Percentiles rank a stretch among this genome's conserved stretches.
Evolutionary conservation across 2,888 invertebrate species (phyloP).

Genomic region (Papilio elwesi): DNA sequence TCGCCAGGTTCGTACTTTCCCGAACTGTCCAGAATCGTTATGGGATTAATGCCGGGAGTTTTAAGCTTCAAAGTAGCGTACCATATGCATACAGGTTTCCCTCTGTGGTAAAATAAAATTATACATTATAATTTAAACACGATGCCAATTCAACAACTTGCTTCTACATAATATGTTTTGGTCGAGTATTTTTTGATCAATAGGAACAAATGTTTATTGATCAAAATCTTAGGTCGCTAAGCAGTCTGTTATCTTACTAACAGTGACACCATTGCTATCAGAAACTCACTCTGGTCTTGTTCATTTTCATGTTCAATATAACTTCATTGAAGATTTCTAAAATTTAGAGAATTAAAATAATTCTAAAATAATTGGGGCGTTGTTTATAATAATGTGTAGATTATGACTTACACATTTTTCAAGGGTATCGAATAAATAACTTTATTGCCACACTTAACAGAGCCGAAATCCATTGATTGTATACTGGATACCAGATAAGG

Average conservation of each 20-base stretch:
- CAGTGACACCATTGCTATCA: background rate
- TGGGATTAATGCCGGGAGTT: constrained; percentile 62
- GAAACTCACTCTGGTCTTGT: background rate
- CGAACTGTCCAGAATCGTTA: constrained; percentile 67
- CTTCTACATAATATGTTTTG: too few relatives aligned
- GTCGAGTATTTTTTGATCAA: too few relatives aligned
- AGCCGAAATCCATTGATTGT: constrained; percentile 79
- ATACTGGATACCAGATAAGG: constrained; percentile 80
- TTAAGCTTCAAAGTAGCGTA: constrained; percentile 69
- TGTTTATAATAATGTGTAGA: background rate
- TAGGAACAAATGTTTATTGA: too few relatives aligned
- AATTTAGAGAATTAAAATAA: too few relatives aligned
- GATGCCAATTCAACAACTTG: too few relatives aligned
- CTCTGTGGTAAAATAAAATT: constrained; percentile 62
- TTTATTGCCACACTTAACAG: constrained; percentile 85
- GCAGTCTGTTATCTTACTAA: too few relatives aligned
- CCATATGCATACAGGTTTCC: constrained; percentile 84
- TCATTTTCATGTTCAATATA: background rate
- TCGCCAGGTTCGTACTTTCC: constrained; percentile 80
- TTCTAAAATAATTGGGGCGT: too few relatives aligned
- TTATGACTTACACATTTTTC: constrained; percentile 81
- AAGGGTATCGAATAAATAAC: constrained; percentile 79
- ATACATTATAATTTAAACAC: background rate
- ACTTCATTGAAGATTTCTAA: too few relatives aligned
- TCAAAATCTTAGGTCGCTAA: too few relatives aligned